Evolutionary conservation across 2,888 invertebrate species (phyloP).

Genomic region (Bembecia ichneumoniformis): DNA sequence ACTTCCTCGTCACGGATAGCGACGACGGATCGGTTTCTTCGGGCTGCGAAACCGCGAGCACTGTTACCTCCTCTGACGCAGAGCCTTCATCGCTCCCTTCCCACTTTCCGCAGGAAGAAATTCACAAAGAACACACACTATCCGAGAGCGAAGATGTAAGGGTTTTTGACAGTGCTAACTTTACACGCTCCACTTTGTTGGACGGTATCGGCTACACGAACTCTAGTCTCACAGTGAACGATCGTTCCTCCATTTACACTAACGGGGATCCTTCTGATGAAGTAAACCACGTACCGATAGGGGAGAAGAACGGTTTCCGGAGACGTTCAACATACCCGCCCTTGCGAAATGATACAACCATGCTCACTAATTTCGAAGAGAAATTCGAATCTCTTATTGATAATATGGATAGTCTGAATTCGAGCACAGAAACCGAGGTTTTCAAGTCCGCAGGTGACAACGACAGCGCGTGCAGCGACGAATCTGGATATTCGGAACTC

Average conservation of each 20-base stretch:
- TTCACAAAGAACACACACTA: constrained; percentile 23
- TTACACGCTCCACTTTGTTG: constrained; percentile 24
- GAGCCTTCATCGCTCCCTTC: constrained; percentile 66
- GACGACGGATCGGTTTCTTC: constrained; percentile 85
- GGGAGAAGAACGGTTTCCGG: constrained; percentile 56
- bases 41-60: constrained; percentile 85
- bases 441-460: constrained; percentile 73
- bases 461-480: constrained; percentile 89
- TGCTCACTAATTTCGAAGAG: constrained; percentile 39
- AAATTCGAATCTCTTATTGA: constrained; percentile 60
- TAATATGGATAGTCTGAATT: constrained; percentile 52
- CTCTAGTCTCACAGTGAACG: constrained; percentile 21
- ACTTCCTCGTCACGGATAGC: constrained; percentile 75
- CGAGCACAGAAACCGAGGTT: constrained; percentile 60
- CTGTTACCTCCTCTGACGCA: constrained; percentile 74
- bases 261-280: constrained; percentile 25
- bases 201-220: constrained; percentile 29
- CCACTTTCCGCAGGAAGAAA: constrained; percentile 53
- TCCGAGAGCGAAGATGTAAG: constrained; percentile 51
- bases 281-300: constrained; percentile 62
- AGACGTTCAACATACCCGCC: constrained; percentile 64
- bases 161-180: constrained; percentile 26
- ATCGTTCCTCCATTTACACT: constrained; percentile 14
- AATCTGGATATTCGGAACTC: constrained; percentile 91
- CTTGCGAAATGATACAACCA: constrained; percentile 33